phyloP scores from a whole-genome alignment of 2,113 vertebrate genomes.

The Ceratotherium simum region DNA sequence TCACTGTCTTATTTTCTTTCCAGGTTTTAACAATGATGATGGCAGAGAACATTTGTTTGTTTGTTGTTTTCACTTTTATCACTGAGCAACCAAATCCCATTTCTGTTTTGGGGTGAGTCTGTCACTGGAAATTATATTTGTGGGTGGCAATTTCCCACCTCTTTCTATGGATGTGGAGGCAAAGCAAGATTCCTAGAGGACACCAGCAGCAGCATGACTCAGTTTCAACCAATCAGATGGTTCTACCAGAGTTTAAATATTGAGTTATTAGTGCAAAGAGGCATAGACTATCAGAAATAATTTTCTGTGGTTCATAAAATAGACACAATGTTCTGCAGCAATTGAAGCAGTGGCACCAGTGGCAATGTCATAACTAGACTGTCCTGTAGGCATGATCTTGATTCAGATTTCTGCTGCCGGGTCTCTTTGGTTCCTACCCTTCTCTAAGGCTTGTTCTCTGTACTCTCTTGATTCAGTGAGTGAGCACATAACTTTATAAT shows the following conservation, averaged over 20 bases:
- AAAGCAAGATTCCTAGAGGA: neutral
- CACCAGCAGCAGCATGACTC: rapidly evolving
- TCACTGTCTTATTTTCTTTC: neutral
- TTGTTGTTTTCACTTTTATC: neutral
- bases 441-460: neutral
- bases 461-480: neutral
- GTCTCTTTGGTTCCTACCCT: neutral
- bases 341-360: neutral
- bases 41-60: neutral
- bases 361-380: neutral
- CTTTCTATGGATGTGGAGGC: neutral
- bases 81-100: neutral
- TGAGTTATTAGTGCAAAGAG: neutral
- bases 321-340: neutral
- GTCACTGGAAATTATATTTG: neutral
- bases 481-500: neutral
- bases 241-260: neutral
- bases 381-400: neutral
- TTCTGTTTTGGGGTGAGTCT: neutral
- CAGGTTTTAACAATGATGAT: neutral
- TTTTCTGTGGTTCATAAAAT: neutral
- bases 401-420: neutral
- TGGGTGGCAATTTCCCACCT: neutral
- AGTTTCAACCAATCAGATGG: neutral
- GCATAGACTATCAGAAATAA: neutral